phyloP scores from a whole-genome alignment of 2,888 invertebrate genomes.

The Drosophila tripunctata region DNA sequence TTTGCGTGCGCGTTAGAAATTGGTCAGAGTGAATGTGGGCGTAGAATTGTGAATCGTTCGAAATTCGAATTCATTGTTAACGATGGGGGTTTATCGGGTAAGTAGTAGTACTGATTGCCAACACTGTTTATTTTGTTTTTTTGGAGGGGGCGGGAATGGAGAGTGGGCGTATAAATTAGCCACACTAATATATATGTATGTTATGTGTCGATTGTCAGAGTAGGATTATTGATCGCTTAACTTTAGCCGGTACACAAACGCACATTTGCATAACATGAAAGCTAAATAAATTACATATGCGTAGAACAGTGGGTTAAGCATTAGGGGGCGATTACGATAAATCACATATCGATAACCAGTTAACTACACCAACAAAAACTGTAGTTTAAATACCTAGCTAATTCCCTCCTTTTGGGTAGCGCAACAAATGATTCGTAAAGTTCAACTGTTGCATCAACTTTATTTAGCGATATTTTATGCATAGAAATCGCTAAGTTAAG shows the following conservation, averaged over 20 bases:
- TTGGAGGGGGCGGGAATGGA: constrained; percentile 20
- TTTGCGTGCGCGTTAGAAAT: constrained; percentile 36
- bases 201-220: constrained; percentile 13
- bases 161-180: constrained; percentile 39
- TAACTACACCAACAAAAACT: constrained; percentile 1
- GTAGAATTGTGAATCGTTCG: constrained; percentile 14
- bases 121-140: too few species aligned
- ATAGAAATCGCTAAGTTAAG: too few species aligned
- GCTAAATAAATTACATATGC: constrained; percentile 17
- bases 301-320: constrained; percentile 8
- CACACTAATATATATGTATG: not conserved
- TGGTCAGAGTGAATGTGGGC: constrained; percentile 17
- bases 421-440: not conserved
- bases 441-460: constrained; percentile 1
- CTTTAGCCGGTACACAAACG: constrained; percentile 20
- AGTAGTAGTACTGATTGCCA: constrained; percentile 23
- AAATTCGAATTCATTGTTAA: constrained; percentile 27
- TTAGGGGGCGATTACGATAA: constrained; percentile 19
- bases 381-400: not conserved
- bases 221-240: constrained; percentile 37
- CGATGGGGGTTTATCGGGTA: constrained; percentile 19
- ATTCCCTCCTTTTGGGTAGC: not conserved
- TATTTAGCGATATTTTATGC: not conserved
- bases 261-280: constrained; percentile 32
- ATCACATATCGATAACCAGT: constrained; percentile 19